Conservation (phyloP, 2,888 invertebrate species). For the Orthonevra nobilis region DNA sequence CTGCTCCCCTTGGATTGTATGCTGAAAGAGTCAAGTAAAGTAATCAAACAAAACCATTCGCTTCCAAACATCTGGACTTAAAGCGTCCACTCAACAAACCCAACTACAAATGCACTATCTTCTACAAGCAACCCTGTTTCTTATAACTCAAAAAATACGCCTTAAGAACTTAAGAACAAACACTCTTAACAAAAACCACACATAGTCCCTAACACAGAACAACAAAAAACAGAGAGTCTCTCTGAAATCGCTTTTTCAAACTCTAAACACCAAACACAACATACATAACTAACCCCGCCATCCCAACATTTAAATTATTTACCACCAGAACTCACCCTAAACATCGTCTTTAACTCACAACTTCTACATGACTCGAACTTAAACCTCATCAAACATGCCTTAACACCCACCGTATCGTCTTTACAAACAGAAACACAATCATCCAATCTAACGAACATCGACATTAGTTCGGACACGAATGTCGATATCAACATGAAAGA, state of each 20-base stretch:
- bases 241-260: not conserved
- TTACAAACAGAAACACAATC: not conserved
- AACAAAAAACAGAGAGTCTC: not conserved
- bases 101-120: not conserved
- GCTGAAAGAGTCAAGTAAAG: not conserved
- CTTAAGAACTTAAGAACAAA: not conserved
- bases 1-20: too few species aligned
- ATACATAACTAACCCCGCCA: not conserved
- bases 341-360: not conserved
- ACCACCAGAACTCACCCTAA: not conserved
- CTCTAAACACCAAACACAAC: not conserved
- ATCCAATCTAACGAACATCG: not conserved
- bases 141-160: slow-evolving; percentile 1
- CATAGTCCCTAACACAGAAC: not conserved
- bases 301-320: not conserved
- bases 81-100: not conserved
- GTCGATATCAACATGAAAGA: not conserved
- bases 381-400: slow-evolving; percentile 4
- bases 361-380: not conserved
- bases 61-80: not conserved
- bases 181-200: not conserved
- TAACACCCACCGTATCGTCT: not conserved
- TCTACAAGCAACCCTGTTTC: not conserved
- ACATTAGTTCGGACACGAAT: not conserved
- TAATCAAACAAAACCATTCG: not conserved